Conservation (phyloP, 2,797 vertebrate species). For the Takifugu ocellatus region DNA sequence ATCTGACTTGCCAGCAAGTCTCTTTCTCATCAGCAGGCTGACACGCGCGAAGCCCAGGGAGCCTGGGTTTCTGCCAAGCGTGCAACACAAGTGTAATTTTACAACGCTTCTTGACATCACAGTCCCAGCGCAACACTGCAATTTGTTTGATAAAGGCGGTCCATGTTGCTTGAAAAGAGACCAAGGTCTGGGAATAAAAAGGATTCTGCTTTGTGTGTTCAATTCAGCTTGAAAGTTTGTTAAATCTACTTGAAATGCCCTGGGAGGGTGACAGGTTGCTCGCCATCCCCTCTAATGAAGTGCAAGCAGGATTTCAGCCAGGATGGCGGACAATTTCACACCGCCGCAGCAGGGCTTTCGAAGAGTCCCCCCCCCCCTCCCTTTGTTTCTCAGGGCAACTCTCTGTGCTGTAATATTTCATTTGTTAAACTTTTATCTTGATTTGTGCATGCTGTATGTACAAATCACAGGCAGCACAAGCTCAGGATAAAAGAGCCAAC, state of each 20-base stretch:
- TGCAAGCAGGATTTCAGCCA: conserved; percentile 25
- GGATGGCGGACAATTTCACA: conserved; percentile 35
- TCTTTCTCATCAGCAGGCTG: conserved; percentile 40
- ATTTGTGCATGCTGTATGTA: no score
- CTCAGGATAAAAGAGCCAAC: no score
- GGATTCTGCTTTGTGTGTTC: conserved; percentile 32
- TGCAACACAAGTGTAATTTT: conserved; percentile 54
- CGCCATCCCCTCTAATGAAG: conserved; percentile 38
- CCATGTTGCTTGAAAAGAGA: conserved; percentile 32
- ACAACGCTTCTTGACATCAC: conserved; percentile 49
- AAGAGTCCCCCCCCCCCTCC: background rate
- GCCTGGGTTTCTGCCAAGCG: conserved; percentile 54
- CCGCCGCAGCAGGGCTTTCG: conserved; percentile 39
- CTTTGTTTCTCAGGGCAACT: no score
- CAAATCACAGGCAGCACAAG: no score
- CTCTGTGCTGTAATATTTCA: no score
- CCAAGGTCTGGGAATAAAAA: conserved; percentile 56
- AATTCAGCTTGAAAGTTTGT: conserved; percentile 52
- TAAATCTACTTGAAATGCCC: conserved; percentile 62
- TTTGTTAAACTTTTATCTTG: no score
- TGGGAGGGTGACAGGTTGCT: conserved; percentile 51
- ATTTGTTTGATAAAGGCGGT: conserved; percentile 67
- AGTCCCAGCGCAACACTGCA: conserved; percentile 60
- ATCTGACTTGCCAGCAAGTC: conserved; percentile 44
- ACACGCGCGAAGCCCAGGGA: conserved; percentile 53